phyloP scores from a whole-genome alignment of 2,113 vertebrate genomes.

The Microtus richardsoni region DNA sequence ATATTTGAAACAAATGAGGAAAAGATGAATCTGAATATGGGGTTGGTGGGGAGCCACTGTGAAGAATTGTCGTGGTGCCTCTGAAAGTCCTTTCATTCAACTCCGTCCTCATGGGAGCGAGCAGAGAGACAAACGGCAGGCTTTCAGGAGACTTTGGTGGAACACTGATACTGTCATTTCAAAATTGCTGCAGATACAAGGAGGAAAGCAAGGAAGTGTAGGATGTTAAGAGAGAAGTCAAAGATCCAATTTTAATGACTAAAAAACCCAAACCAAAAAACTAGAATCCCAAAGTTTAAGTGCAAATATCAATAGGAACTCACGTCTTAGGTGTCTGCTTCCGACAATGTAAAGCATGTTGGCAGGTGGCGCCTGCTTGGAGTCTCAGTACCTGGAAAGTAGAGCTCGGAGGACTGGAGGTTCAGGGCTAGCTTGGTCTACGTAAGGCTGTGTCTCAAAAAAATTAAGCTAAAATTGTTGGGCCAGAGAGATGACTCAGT shows the following conservation, averaged over 20 bases:
- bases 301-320: neutral
- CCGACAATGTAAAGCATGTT: neutral
- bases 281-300: neutral
- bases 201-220: neutral
- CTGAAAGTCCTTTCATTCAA: neutral
- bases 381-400: neutral
- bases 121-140: rapidly evolving
- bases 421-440: neutral
- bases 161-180: rapidly evolving
- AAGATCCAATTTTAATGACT: neutral
- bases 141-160: rapidly evolving
- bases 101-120: neutral
- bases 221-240: neutral
- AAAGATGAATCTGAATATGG: neutral
- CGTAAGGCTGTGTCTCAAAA: neutral
- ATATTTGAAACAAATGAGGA: neutral
- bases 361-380: neutral
- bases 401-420: neutral
- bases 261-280: neutral
- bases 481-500: neutral
- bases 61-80: neutral
- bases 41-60: too few relatives aligned
- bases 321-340: neutral
- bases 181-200: neutral
- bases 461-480: too few relatives aligned